Conservation (phyloP, 2,113 vertebrate species). For the Thomomys bottae region DNA sequence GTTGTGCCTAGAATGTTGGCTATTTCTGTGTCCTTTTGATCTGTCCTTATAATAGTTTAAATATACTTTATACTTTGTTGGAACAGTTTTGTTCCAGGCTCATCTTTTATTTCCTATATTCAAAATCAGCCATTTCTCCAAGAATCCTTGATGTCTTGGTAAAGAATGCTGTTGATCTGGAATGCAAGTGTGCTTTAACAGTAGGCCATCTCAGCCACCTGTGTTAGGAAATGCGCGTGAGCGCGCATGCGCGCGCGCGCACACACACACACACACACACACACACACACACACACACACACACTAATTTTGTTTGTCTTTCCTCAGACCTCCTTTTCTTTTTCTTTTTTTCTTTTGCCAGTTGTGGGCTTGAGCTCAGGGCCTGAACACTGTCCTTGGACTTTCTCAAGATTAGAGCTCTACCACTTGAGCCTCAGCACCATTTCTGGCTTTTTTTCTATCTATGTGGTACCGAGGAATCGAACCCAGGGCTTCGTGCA, state of each 20-base stretch:
- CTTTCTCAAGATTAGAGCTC: too few species aligned
- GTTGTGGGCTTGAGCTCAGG: too few species aligned
- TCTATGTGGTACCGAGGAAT: too few species aligned
- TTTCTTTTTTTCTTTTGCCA: too few species aligned
- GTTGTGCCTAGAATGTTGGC: neutral
- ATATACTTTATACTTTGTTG: neutral
- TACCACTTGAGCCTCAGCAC: too few species aligned
- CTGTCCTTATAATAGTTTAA: neutral
- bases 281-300: too few species aligned
- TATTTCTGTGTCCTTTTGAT: neutral
- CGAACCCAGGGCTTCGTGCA: too few species aligned
- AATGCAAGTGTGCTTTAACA: neutral
- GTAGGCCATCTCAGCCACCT: neutral
- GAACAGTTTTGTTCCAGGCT: neutral
- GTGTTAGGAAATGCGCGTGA: neutral
- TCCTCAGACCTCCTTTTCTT: neutral
- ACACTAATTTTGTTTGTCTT: neutral
- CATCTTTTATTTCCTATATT: neutral
- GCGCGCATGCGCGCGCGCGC: too few species aligned
- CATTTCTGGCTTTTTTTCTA: too few species aligned
- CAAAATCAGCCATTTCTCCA: neutral
- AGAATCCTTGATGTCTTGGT: neutral
- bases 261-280: too few species aligned
- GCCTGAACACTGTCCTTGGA: too few species aligned
- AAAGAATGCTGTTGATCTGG: too few species aligned